A percentile compares a stretch with the other conserved stretches of the same genome.
Conservation (phyloP, 1,140 invertebrate genomes). For the Camponotus floridanus region DNA sequence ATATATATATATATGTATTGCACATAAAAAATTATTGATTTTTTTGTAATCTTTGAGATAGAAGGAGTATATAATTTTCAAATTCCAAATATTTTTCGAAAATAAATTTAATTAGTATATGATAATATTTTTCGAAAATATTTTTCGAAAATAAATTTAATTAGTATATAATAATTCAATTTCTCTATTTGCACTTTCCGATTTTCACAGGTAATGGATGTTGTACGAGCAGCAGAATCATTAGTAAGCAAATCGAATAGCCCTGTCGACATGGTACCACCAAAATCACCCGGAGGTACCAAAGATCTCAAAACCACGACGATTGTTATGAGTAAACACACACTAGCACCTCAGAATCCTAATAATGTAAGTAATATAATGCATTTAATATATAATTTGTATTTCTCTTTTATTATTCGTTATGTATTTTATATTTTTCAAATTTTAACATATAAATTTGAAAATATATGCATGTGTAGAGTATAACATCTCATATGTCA, state of each 20-base stretch:
- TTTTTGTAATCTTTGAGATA: background rate
- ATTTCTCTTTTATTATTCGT: constrained; percentile 31
- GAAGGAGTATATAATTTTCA: background rate
- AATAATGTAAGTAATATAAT: constrained; percentile 85
- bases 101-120: background rate
- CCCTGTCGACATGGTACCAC: constrained; percentile 88
- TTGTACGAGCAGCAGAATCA: constrained; percentile 94
- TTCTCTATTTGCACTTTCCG: constrained; percentile 26
- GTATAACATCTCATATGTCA: too few relatives aligned
- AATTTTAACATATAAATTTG: background rate
- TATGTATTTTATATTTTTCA: constrained; percentile 33
- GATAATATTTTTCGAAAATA: too few relatives aligned
- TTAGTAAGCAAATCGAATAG: constrained; percentile 87
- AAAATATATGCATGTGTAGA: background rate
- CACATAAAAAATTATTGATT: background rate
- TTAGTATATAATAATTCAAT: constrained; percentile 21
- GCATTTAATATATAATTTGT: constrained; percentile 17
- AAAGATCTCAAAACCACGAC: constrained; percentile 95
- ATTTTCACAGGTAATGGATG: constrained; percentile 92
- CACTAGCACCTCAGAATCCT: constrained; percentile 89
- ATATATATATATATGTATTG: background rate
- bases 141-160: background rate
- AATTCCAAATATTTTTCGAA: background rate
- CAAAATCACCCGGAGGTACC: constrained; percentile 92
- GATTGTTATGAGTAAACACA: constrained; percentile 97